phyloP scores from a whole-genome alignment of 2,888 invertebrate genomes.

The Kuschelorhynchus macadamiae region DNA sequence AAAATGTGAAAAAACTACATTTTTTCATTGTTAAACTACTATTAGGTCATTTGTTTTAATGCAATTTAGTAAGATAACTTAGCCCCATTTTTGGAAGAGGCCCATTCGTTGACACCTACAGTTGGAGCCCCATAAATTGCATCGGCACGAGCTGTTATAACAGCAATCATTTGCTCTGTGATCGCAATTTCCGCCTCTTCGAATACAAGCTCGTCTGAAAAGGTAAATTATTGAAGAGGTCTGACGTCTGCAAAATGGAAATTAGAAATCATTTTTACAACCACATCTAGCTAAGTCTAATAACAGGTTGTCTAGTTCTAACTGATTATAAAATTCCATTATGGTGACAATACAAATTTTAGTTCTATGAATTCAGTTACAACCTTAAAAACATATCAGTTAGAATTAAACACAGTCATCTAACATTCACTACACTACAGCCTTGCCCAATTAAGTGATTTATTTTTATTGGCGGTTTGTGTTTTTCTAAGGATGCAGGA shows the following conservation, averaged over 20 bases:
- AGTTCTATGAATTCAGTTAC: no score
- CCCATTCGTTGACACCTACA: conserved; percentile 91
- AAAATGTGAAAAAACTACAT: no score
- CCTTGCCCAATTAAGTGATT: no score
- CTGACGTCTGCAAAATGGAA: conserved; percentile 78
- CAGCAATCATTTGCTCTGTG: conserved; percentile 89
- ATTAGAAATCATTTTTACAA: conserved; percentile 70
- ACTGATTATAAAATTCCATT: no score
- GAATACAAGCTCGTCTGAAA: conserved; percentile 87
- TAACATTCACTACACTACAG: no score
- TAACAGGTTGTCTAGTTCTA: not conserved
- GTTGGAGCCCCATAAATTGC: conserved; percentile 92
- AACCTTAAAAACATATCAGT: no score
- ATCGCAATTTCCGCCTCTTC: conserved; percentile 87
- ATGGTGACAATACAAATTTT: no score
- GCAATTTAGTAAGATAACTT: conserved; percentile 65
- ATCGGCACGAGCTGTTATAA: conserved; percentile 87
- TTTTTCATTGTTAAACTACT: conserved; percentile 26
- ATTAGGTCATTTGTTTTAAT: conserved; percentile 45
- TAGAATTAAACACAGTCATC: no score
- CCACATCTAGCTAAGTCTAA: conserved; percentile 55
- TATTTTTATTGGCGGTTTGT: no score
- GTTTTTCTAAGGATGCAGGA: no score
- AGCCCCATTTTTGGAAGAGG: conserved; percentile 90
- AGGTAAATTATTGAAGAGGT: conserved; percentile 83